phyloP scores from a whole-genome alignment of 1,140 invertebrate genomes.

The Aphaenogaster floridana region DNA sequence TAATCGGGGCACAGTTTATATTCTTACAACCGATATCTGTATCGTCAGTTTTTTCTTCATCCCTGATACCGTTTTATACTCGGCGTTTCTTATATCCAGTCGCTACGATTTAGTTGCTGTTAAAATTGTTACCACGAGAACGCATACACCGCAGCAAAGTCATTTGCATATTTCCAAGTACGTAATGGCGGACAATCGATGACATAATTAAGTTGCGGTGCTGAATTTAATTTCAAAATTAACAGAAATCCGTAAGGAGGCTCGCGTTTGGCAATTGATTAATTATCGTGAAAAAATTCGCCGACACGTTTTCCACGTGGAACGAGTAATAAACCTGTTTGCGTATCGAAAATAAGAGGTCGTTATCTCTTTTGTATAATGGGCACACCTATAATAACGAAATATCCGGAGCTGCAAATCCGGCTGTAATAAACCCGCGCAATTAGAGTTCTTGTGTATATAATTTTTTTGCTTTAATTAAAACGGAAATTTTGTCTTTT shows the following conservation, averaged over 20 bases:
- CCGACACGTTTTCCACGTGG: neutral
- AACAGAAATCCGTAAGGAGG: conserved; percentile 22
- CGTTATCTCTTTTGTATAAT: neutral
- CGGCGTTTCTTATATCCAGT: neutral
- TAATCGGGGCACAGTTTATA: neutral
- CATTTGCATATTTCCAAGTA: conserved; percentile 23
- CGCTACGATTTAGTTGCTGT: neutral
- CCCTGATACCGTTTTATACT: neutral
- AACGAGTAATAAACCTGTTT: neutral
- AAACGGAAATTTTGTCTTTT: conserved; percentile 19
- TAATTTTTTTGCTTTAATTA: conserved; percentile 39
- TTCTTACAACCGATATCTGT: conserved; percentile 12
- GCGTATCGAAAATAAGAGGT: conserved; percentile 1
- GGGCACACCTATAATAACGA: neutral
- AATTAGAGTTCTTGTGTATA: neutral
- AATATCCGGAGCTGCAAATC: neutral
- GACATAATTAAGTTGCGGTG: conserved; percentile 28
- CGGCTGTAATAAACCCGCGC: neutral
- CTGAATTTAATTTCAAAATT: conserved; percentile 31
- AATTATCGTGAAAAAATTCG: conserved; percentile 36
- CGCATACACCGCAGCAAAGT: neutral
- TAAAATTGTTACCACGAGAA: neutral
- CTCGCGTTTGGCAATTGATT: neutral
- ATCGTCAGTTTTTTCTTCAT: neutral
- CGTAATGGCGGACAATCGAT: conserved; percentile 39